These are phyloP conservation scores for Sebastes nivosus DNA, from an alignment of 2,797 vertebrate species.

Conservation along the genomic window DNA sequence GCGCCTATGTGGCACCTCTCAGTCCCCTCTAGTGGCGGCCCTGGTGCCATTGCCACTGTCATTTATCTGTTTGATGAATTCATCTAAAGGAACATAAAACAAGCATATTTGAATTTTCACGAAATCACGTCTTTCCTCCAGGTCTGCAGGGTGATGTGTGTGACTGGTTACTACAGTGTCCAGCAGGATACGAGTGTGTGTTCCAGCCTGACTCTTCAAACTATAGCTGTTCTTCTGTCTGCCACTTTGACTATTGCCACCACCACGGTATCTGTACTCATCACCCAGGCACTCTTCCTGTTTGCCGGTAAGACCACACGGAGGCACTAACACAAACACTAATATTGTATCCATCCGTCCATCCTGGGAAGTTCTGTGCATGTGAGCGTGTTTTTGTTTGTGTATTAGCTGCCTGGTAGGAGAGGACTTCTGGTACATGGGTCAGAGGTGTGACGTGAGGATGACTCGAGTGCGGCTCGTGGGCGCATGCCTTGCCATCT, in stretches of 20 bases:
- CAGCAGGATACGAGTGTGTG: slow-evolving; percentile 82
- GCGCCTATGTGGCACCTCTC: no score
- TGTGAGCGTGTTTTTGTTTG: neutral
- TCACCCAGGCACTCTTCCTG: slow-evolving; percentile 73
- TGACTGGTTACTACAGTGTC: slow-evolving; percentile 83
- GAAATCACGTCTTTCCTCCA: slow-evolving; percentile 36
- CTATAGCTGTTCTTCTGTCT: slow-evolving; percentile 86
- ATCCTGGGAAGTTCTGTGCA: neutral
- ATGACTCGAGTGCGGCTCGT: slow-evolving; percentile 86
- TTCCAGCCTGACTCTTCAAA: slow-evolving; percentile 49
- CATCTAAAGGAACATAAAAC: no score
- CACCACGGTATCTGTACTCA: slow-evolving; percentile 91
- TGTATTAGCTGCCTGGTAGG: slow-evolving; percentile 84
- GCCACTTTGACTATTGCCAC: slow-evolving; percentile 85
- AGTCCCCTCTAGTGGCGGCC: no score
- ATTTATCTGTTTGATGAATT: no score
- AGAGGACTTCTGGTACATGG: slow-evolving; percentile 90
- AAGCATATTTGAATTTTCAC: no score
- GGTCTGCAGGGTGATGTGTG: slow-evolving; percentile 82
- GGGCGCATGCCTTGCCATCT: slow-evolving; percentile 79
- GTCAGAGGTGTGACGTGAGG: slow-evolving; percentile 84
- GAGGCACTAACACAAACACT: neutral
- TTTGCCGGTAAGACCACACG: slow-evolving; percentile 83
- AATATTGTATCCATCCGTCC: neutral
- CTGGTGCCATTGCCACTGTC: no score